Evolutionary conservation across 2,888 invertebrate species (phyloP).

Genomic region (Sussaba pulchella): DNA sequence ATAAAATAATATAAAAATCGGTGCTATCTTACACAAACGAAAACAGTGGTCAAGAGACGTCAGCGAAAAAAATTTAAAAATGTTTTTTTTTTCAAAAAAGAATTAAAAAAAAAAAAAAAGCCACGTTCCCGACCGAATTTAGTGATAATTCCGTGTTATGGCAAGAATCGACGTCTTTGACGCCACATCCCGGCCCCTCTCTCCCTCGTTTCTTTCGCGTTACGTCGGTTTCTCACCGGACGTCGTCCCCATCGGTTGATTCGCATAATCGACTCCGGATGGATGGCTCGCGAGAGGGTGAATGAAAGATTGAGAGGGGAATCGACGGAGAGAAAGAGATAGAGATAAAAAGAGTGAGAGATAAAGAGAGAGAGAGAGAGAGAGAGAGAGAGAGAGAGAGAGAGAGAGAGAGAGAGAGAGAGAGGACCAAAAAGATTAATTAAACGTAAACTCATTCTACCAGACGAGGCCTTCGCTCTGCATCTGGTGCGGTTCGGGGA

Average conservation of each 20-base stretch:
- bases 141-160: conserved; percentile 5
- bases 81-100: too few species aligned
- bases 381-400: conserved; percentile 57
- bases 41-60: conserved; percentile 19
- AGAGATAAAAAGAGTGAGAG: not conserved
- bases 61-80: conserved; percentile 2
- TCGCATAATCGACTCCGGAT: conserved; percentile 66
- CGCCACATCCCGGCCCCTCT: conserved; percentile 1
- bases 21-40: conserved; percentile 70
- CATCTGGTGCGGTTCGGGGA: conserved; percentile 90
- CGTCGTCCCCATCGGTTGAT: conserved; percentile 31
- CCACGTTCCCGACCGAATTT: not conserved
- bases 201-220: not conserved
- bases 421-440: conserved; percentile 74
- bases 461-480: conserved; percentile 91
- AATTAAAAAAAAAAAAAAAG: not conserved
- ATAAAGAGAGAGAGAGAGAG: not conserved
- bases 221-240: conserved; percentile 17
- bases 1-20: conserved; percentile 66
- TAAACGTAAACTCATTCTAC: conserved; percentile 86
- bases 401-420: conserved; percentile 6
- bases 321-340: not conserved
- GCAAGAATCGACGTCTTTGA: conserved; percentile 6
- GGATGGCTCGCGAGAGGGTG: conserved; percentile 62
- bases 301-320: too few species aligned